Evolutionary conservation across 2,113 vertebrate genomes (phyloP), one percentile per base, ranked within the genome.

Genomic region (Hirundichthys speculiger): DNA sequence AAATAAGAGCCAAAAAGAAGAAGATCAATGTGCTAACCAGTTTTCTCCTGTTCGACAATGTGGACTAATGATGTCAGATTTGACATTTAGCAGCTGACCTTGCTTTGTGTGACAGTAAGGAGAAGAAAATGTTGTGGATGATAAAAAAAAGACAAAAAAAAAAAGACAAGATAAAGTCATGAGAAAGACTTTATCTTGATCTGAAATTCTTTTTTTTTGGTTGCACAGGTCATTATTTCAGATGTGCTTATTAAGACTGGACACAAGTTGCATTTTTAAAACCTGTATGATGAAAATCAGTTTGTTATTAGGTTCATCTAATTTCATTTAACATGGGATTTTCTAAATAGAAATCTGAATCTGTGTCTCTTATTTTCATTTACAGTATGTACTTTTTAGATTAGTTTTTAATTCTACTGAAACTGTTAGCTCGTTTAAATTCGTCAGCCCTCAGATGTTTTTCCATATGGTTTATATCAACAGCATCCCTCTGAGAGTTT

Each of bases 11-110:
- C n/a, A 83, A 73, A 66, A 10, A 30, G 43, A 47, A 47, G 30
- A 22, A 74, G 84, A 89, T 89, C 82, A 53, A 83, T 84, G 74
- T 20, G 68, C 74, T 82, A 72, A 88, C 74, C 64, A 69, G 64
- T 67, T 39, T 7, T 58, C 57, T 75, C 39, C 62, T 69, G 61
- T 65, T 69, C 73, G 75, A 86, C 72, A 83, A n/a, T n/a, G n/a
- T 53, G 71, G 45, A 86, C 56, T 62, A 69, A 83, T 25, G 1
- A 57, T 80, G 69, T 83, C 77, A 77, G 57, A 83, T 64, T 64
- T 65, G 59, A 42, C 76, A 78, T 83, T 85, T 72, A 54, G 57
- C 15, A 2, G n/a, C 45, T 68, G 78, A 88, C 80, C 81, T 85
- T 77, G 80, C 53, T 75, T 2, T n/a, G n/a, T 3, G 43, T 48